A percentile compares a stretch with the other conserved stretches of the same genome.
Evolutionary conservation across 2,113 vertebrate genomes (phyloP).

Genomic region (Oreochromis niloticus): DNA sequence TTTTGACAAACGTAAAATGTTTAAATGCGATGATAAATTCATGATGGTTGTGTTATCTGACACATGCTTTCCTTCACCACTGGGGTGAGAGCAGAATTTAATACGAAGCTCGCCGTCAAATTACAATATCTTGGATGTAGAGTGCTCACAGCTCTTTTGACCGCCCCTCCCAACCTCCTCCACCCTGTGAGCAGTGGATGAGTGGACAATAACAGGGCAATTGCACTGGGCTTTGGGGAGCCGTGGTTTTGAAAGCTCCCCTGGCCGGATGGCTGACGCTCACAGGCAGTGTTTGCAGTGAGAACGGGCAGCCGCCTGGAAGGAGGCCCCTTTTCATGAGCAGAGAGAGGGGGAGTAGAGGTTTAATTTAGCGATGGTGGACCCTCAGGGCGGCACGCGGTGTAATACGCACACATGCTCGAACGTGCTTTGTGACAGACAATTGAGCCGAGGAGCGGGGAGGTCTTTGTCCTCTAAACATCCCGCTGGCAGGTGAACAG

Average conservation of each 20-base stretch:
- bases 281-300: conserved; percentile 19
- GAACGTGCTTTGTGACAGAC: conserved; percentile 35
- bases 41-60: background rate
- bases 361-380: conserved; percentile 68
- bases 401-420: conserved; percentile 21
- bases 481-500: background rate
- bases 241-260: conserved; percentile 32
- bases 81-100: background rate
- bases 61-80: background rate
- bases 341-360: conserved; percentile 17
- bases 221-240: conserved; percentile 77
- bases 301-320: conserved; percentile 1
- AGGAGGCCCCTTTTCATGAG: background rate
- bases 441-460: conserved; percentile 10
- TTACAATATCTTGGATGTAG: conserved; percentile 21
- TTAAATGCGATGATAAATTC: background rate
- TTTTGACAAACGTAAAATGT: background rate
- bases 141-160: conserved; percentile 16
- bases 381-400: conserved; percentile 35
- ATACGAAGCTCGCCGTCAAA: conserved; percentile 37
- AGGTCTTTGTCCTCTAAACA: conserved; percentile 51
- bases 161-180: background rate
- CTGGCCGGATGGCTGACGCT: conserved; percentile 19
- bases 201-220: conserved; percentile 78
- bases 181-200: conserved; percentile 55